Evolutionary conservation across 2,888 invertebrate species (phyloP).

Genomic region (Leucoptera coffeella): DNA sequence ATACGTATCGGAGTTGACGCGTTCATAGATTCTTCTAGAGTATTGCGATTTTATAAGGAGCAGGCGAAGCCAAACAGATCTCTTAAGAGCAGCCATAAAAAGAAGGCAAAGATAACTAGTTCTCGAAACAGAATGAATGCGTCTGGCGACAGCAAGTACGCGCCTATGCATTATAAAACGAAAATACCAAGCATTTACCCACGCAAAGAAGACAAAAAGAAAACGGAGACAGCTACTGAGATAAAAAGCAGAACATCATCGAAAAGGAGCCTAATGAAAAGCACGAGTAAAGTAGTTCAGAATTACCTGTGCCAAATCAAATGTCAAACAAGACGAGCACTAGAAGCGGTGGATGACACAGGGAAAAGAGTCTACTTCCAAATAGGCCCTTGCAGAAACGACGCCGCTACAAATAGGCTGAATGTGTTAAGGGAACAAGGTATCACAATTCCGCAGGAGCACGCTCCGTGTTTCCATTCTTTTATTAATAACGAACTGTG

Average conservation of each 20-base stretch:
- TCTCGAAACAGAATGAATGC: too few relatives aligned
- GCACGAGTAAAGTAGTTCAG: not conserved
- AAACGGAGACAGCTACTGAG: too few relatives aligned
- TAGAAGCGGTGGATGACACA: slow-evolving; percentile 18
- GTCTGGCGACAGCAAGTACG: too few relatives aligned
- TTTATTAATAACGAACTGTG: slow-evolving; percentile 25
- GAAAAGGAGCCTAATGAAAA: too few relatives aligned
- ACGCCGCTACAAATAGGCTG: slow-evolving; percentile 19
- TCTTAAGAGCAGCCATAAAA: slow-evolving; percentile 5
- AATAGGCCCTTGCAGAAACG: slow-evolving; percentile 14
- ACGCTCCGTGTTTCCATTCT: slow-evolving; percentile 32
- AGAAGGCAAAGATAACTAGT: too few relatives aligned
- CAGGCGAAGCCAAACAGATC: not conserved
- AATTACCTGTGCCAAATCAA: slow-evolving; percentile 20
- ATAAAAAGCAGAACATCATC: too few relatives aligned
- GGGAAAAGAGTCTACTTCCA: slow-evolving; percentile 30
- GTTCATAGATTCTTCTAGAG: not conserved
- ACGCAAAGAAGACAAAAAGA: not conserved
- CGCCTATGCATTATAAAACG: slow-evolving; percentile 1
- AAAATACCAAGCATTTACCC: not conserved
- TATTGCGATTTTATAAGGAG: not conserved
- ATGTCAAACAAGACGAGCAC: slow-evolving; percentile 23
- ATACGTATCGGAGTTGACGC: not conserved
- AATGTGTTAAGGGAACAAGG: slow-evolving; percentile 17
- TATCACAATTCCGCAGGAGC: slow-evolving; percentile 33